Conservation (phyloP, 1,140 invertebrate genomes). For the Procambarus virginalis region DNA sequence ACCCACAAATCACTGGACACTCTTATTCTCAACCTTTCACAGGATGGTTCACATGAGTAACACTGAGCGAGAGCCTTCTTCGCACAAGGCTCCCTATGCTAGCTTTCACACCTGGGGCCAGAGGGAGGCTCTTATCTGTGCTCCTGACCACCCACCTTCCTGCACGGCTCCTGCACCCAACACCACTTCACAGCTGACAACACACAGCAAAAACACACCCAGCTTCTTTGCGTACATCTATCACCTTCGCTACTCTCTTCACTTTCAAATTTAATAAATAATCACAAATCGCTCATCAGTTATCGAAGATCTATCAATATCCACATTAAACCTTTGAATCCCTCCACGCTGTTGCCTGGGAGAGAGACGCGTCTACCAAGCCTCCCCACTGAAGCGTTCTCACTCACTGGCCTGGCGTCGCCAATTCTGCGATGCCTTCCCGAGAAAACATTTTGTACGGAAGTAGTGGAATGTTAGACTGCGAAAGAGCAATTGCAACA, state of each 20-base stretch:
- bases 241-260: slow-evolving; percentile 5
- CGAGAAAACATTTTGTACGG: slow-evolving; percentile 17
- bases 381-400: slow-evolving; percentile 33
- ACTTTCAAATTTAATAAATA: slow-evolving; percentile 12
- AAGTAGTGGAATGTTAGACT: slow-evolving; percentile 21
- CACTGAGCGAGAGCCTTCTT: slow-evolving; percentile 1
- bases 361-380: slow-evolving; percentile 36
- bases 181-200: slow-evolving; percentile 46
- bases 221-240: slow-evolving; percentile 15
- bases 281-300: slow-evolving; percentile 2
- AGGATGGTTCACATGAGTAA: slow-evolving; percentile 8
- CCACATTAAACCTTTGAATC: slow-evolving; percentile 58
- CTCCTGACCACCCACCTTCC: neutral
- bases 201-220: slow-evolving; percentile 33
- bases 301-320: slow-evolving; percentile 20
- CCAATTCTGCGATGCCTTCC: slow-evolving; percentile 31
- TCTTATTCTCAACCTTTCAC: neutral
- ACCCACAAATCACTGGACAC: slow-evolving; percentile 7
- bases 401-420: slow-evolving; percentile 49
- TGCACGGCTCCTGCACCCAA: slow-evolving; percentile 24
- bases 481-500: neutral
- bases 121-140: slow-evolving; percentile 27
- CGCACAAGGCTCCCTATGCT: neutral
- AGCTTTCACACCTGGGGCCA: neutral
- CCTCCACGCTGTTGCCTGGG: slow-evolving; percentile 57